Conservation (phyloP, 2,113 vertebrate genomes). For the Pomatorhinus ruficollis region DNA sequence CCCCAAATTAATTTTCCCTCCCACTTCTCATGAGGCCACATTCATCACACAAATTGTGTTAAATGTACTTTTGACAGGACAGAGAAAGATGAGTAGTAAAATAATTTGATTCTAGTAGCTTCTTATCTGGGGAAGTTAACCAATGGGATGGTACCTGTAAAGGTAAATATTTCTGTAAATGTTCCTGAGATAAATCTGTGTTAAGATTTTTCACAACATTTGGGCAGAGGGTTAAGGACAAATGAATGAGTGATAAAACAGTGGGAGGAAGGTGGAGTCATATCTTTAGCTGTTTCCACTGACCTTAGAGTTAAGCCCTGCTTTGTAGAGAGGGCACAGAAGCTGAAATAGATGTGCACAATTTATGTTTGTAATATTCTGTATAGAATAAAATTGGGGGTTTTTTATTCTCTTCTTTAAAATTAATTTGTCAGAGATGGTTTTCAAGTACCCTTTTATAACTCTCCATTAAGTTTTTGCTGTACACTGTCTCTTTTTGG, state of each 20-base stretch:
- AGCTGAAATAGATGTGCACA: neutral
- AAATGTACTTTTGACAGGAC: constrained; percentile 55
- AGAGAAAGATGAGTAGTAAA: constrained; percentile 45
- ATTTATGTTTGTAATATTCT: constrained; percentile 31
- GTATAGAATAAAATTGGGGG: neutral
- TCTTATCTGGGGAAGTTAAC: constrained; percentile 20
- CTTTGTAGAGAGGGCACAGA: neutral
- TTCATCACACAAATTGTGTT: constrained; percentile 69
- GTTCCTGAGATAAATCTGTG: neutral
- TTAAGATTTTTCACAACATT: neutral
- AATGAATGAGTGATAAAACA: neutral
- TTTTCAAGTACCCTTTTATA: constrained; percentile 20
- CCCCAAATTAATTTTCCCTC: constrained; percentile 66
- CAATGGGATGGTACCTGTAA: neutral
- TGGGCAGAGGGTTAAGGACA: neutral
- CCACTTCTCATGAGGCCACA: constrained; percentile 41
- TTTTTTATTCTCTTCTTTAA: neutral
- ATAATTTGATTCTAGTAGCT: constrained; percentile 45
- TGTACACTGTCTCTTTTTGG: neutral
- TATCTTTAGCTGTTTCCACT: neutral
- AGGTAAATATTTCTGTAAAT: constrained; percentile 38
- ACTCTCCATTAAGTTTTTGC: constrained; percentile 32
- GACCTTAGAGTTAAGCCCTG: neutral
- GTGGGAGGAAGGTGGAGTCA: neutral
- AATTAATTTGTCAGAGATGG: constrained; percentile 8